These are phyloP conservation scores for Microctenopoma lineatum DNA, from an alignment of 2,797 vertebrate genomes.

Conservation along the genomic window DNA sequence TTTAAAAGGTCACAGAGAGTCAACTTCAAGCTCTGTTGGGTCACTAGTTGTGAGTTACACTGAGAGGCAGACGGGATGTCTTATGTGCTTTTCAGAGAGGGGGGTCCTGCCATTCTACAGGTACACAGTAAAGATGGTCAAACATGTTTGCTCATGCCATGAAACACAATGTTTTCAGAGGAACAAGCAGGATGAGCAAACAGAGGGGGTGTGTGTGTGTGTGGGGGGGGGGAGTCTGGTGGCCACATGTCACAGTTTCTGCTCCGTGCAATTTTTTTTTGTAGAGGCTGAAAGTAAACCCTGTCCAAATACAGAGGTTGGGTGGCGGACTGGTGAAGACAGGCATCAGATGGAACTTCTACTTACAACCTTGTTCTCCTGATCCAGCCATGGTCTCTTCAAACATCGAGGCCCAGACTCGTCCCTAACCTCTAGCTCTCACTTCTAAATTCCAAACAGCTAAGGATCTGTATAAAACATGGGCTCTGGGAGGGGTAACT, in stretches of 20 bases:
- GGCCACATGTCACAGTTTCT: constrained; percentile 83
- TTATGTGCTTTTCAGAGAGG: constrained; percentile 53
- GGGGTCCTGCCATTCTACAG: constrained; percentile 65
- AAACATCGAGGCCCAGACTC: constrained; percentile 22
- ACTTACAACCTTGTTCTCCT: constrained; percentile 43
- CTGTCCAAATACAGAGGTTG: constrained; percentile 72
- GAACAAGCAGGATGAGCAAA: constrained; percentile 73
- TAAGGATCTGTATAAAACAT: constrained; percentile 3
- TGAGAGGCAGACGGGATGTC: constrained; percentile 39
- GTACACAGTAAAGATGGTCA: constrained; percentile 72
- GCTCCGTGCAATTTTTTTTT: constrained; percentile 69
- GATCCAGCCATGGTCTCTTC: constrained; percentile 14
- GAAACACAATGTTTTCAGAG: constrained; percentile 76
- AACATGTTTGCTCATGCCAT: constrained; percentile 80
- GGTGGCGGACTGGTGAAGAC: constrained; percentile 65
- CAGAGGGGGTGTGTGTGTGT: constrained; percentile 30
- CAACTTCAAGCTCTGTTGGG: constrained; percentile 72
- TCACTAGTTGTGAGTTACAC: constrained; percentile 61
- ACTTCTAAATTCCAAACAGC: constrained; percentile 18
- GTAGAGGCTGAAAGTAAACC: constrained; percentile 75
- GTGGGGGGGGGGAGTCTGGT: constrained; percentile 74
- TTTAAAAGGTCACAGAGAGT: constrained; percentile 72
- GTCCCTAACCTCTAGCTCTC: constrained; percentile 44
- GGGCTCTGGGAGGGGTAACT: not conserved
- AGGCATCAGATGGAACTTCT: constrained; percentile 55